A percentile compares a stretch with the other conserved stretches of the same genome.
Evolutionary conservation across 2,888 invertebrate species (phyloP).

Genomic region (Pyrgus malvae): DNA sequence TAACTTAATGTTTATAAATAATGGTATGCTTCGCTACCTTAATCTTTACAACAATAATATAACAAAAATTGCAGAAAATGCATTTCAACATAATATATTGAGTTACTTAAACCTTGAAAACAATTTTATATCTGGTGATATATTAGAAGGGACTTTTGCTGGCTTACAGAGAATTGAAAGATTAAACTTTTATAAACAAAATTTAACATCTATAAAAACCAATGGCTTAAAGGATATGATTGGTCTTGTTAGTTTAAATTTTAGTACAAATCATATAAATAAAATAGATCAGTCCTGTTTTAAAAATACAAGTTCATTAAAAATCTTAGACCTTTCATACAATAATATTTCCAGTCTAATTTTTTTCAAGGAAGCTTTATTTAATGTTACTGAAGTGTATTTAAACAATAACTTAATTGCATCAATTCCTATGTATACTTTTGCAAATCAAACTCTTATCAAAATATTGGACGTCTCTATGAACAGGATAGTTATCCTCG

Average conservation of each 20-base stretch:
- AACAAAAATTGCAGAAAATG: constrained; percentile 47
- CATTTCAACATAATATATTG: constrained; percentile 52
- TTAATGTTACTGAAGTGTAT: constrained; percentile 52
- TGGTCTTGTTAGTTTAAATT: constrained; percentile 48
- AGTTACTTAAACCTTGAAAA: constrained; percentile 51
- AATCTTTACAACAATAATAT: constrained; percentile 56
- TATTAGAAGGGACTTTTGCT: constrained; percentile 50
- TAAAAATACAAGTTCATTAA: constrained; percentile 39
- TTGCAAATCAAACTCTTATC: constrained; percentile 49
- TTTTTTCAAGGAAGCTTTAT: constrained; percentile 49
- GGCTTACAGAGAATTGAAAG: constrained; percentile 48
- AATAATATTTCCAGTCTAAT: constrained; percentile 50
- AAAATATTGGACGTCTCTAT: constrained; percentile 56
- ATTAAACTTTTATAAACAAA: constrained; percentile 53
- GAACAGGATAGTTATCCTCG: constrained; percentile 54
- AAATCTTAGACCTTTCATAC: constrained; percentile 55
- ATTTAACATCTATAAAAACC: constrained; percentile 45
- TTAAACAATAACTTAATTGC: constrained; percentile 54
- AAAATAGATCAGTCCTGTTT: constrained; percentile 51
- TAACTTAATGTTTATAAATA: constrained; percentile 53
- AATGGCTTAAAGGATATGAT: constrained; percentile 50
- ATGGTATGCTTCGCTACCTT: constrained; percentile 48
- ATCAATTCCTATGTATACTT: constrained; percentile 42
- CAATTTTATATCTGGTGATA: constrained; percentile 52
- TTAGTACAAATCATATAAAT: constrained; percentile 55